These are phyloP conservation scores for Sminthurinus aureus DNA, from an alignment of 2,888 invertebrate species.

Conservation along the genomic window DNA sequence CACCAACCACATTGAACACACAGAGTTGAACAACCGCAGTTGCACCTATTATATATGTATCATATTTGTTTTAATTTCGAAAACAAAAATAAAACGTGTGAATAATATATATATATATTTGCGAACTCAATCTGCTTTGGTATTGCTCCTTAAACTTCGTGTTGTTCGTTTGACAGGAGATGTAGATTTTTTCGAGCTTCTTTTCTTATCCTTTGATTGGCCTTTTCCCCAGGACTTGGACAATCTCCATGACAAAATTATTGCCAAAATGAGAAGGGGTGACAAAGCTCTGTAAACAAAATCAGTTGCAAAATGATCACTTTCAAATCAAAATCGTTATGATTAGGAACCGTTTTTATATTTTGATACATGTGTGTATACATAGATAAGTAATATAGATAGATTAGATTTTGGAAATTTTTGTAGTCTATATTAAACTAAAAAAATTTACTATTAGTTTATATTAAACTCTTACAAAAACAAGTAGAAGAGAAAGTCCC, in stretches of 20 bases:
- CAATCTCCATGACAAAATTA: conserved; percentile 47
- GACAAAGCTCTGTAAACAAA: conserved; percentile 26
- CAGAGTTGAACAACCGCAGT: too few relatives aligned
- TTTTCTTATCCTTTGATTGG: conserved; percentile 38
- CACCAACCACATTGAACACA: too few relatives aligned
- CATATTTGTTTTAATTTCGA: too few relatives aligned
- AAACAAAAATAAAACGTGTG: too few relatives aligned
- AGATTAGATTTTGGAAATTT: too few relatives aligned
- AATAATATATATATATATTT: neutral
- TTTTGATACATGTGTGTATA: too few relatives aligned
- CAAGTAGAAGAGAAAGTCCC: conserved; percentile 49
- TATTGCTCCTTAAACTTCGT: conserved; percentile 43
- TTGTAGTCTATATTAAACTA: too few relatives aligned
- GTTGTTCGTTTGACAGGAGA: conserved; percentile 31
- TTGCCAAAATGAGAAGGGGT: conserved; percentile 45
- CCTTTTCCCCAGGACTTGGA: conserved; percentile 43
- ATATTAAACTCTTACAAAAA: conserved; percentile 33
- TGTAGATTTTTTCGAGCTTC: conserved; percentile 28
- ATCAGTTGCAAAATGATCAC: neutral
- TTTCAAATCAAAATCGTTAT: too few relatives aligned
- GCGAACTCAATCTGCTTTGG: conserved; percentile 25
- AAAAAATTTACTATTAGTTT: too few relatives aligned
- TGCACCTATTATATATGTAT: too few relatives aligned
- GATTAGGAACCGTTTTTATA: too few relatives aligned
- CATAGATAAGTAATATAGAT: too few relatives aligned